These are phyloP conservation scores for Drosophila lini DNA, from an alignment of 1,140 invertebrate species.

Conservation along the genomic window DNA sequence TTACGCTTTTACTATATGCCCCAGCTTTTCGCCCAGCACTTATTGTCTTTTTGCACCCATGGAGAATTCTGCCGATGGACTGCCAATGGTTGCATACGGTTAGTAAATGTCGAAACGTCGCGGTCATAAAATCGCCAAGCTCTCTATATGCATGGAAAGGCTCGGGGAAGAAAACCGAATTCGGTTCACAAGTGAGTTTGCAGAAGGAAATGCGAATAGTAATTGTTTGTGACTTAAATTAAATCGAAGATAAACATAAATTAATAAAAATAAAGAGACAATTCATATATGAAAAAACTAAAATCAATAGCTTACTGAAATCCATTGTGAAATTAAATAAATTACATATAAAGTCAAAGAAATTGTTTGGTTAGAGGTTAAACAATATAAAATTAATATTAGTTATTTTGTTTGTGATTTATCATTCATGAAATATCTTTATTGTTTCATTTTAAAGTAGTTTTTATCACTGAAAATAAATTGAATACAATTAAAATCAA, in stretches of 20 bases:
- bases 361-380: not conserved
- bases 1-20: conserved; percentile 35
- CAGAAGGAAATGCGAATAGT: not conserved
- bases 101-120: conserved; percentile 74
- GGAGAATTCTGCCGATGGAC: conserved; percentile 34
- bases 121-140: conserved; percentile 53
- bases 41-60: conserved; percentile 49
- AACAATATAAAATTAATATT: no score
- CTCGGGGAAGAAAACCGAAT: conserved; percentile 26
- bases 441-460: not conserved
- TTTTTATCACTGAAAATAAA: not conserved
- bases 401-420: not conserved
- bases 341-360: not conserved
- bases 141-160: conserved; percentile 15
- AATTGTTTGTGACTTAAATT: not conserved
- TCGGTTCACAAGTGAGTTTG: conserved; percentile 20
- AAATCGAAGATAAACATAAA: not conserved
- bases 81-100: conserved; percentile 29
- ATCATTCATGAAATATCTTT: not conserved
- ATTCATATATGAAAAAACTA: not conserved
- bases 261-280: no score
- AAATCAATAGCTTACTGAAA: not conserved
- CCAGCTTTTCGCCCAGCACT: conserved; percentile 26
- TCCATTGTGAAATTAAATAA: no score
- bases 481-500: not conserved